Percentiles rank a stretch among this genome's conserved stretches.
phyloP scores from a whole-genome alignment of 2,113 vertebrate genomes.

The Atrichornis clamosus region DNA sequence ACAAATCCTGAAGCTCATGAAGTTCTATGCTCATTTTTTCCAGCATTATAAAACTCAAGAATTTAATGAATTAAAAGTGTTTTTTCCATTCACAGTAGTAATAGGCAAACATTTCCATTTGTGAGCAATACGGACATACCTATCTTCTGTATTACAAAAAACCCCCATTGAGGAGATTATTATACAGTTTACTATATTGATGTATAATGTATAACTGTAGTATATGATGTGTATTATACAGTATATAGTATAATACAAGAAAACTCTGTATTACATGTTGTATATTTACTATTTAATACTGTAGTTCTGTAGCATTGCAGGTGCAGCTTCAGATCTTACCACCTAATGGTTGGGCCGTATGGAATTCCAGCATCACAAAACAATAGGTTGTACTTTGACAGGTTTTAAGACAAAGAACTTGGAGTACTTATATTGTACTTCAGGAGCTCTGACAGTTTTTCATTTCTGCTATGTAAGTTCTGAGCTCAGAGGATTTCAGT shows the following conservation, averaged over 20 bases:
- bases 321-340: not conserved
- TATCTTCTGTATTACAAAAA: not conserved
- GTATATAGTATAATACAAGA: not conserved
- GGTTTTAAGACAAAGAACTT: not conserved
- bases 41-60: not conserved
- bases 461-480: constrained; percentile 69
- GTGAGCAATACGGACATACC: not conserved
- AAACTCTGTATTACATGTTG: not conserved
- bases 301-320: not conserved
- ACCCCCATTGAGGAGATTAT: not conserved
- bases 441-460: constrained; percentile 79
- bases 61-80: not conserved
- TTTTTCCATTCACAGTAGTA: not conserved
- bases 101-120: not conserved
- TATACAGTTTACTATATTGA: not conserved
- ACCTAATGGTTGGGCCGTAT: not conserved
- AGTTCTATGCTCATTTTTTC: not conserved
- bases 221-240: not conserved
- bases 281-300: not conserved
- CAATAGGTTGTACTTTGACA: not conserved
- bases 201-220: not conserved
- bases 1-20: not conserved
- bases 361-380: not conserved
- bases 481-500: constrained; percentile 63
- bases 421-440: not conserved